phyloP scores from a whole-genome alignment of 2,888 invertebrate genomes.

The Cantharis lateralis region DNA sequence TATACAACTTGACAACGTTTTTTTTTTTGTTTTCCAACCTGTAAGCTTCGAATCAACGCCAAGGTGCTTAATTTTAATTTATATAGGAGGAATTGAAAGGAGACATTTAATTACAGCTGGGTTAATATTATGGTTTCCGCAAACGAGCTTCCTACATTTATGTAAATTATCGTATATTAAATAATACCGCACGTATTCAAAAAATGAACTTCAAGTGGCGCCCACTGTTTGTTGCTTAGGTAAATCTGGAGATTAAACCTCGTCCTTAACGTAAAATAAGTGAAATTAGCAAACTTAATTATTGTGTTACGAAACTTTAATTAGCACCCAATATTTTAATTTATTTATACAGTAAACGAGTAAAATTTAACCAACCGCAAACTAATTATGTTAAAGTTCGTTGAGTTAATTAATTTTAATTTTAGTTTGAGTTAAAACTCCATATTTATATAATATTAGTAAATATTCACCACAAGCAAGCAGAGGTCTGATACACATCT shows the following conservation, averaged over 20 bases:
- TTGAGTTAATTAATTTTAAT: background rate
- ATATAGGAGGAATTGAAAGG: background rate
- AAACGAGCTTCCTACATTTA: background rate
- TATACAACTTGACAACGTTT: background rate
- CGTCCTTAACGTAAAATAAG: background rate
- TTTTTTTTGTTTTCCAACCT: background rate
- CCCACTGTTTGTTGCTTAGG: background rate
- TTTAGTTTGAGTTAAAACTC: background rate
- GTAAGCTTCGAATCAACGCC: background rate
- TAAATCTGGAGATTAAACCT: background rate
- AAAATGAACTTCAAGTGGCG: background rate
- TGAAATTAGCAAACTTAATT: background rate
- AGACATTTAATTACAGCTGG: background rate
- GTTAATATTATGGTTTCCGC: background rate
- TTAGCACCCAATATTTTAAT: background rate
- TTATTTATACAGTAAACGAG: background rate
- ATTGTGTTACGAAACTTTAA: background rate
- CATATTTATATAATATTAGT: background rate
- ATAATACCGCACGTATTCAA: too few relatives aligned
- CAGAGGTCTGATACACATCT: background rate
- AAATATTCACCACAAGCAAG: background rate
- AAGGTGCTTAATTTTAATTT: background rate
- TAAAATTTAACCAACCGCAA: background rate
- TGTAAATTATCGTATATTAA: background rate
- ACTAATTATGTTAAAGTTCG: background rate